Conservation (phyloP, 2,113 vertebrate species). For the Cryptomyrus ogoouensis region DNA sequence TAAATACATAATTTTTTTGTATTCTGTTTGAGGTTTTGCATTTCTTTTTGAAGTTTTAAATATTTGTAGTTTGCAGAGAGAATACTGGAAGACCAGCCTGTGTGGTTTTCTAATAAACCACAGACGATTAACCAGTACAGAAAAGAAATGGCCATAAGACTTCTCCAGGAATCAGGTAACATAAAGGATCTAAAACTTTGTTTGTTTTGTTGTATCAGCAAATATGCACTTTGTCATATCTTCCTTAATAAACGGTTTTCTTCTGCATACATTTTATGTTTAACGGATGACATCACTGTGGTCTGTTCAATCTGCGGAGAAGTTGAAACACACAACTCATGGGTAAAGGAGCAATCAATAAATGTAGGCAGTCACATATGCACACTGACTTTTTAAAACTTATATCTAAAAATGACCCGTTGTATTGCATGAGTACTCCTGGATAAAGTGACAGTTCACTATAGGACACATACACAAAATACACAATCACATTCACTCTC, state of each 20-base stretch:
- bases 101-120: not conserved
- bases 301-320: not conserved
- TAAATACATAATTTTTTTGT: not conserved
- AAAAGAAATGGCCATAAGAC: not conserved
- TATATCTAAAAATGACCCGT: not conserved
- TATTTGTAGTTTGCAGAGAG: not conserved
- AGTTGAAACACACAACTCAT: not conserved
- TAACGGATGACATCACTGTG: not conserved
- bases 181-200: not conserved
- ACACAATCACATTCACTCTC: too few species aligned
- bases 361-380: not conserved
- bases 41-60: not conserved
- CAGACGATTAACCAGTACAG: not conserved
- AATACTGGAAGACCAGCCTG: not conserved
- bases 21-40: not conserved
- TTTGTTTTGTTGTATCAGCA: not conserved
- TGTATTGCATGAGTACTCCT: not conserved
- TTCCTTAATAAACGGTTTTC: not conserved
- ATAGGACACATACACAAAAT: not conserved
- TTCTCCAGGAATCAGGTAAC: not conserved
- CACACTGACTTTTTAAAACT: not conserved
- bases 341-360: not conserved
- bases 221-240: not conserved
- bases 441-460: not conserved
- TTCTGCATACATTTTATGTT: not conserved